Conservation (phyloP, 1,140 invertebrate species). For the Zaprionus camerounensis region DNA sequence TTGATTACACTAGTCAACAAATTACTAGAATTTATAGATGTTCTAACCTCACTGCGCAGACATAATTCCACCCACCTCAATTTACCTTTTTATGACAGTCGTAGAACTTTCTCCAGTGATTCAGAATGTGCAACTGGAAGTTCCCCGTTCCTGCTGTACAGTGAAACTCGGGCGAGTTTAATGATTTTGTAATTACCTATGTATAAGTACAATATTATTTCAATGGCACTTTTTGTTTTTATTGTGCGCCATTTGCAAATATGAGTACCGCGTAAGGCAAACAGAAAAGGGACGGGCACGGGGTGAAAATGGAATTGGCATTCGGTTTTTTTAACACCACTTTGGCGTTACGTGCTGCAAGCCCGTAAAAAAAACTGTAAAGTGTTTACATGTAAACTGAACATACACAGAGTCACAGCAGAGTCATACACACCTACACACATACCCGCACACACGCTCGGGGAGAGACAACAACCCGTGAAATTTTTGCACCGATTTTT, state of each 20-base stretch:
- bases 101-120: neutral
- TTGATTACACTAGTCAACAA: neutral
- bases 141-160: neutral
- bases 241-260: constrained; percentile 53
- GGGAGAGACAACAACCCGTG: constrained; percentile 38
- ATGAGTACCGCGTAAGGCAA: neutral
- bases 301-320: constrained; percentile 27
- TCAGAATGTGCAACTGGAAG: neutral
- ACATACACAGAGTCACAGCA: constrained; percentile 25
- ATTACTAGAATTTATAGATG: neutral
- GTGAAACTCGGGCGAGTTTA: constrained; percentile 52
- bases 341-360: constrained; percentile 47
- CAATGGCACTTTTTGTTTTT: constrained; percentile 66
- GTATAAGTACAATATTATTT: constrained; percentile 76
- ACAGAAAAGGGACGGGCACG: neutral
- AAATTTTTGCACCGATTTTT: constrained; percentile 35
- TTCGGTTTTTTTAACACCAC: constrained; percentile 45
- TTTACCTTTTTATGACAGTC: neutral
- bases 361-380: constrained; percentile 53
- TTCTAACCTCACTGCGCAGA: neutral
- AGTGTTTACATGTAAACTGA: constrained; percentile 69
- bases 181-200: constrained; percentile 78
- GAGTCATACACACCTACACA: constrained; percentile 2
- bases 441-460: neutral
- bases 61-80: neutral